Evolutionary conservation across 2,888 invertebrate species (phyloP), one percentile per base, ranked within the genome.

Genomic region (Acanthosoma haemorrhoidale): DNA sequence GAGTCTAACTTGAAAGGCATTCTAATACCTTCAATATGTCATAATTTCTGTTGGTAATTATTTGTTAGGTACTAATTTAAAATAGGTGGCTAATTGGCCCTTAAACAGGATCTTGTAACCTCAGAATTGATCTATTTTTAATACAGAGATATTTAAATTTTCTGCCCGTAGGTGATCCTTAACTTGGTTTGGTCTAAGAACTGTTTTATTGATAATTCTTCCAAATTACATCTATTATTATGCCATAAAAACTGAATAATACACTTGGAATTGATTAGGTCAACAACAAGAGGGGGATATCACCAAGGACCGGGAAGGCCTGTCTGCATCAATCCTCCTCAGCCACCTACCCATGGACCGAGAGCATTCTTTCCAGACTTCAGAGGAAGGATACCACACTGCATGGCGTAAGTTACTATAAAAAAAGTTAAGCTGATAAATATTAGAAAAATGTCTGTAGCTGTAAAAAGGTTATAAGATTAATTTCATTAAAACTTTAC

Each of bases 361-460:
- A 2, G 57, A 15, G 86, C 87, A 77, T 88, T 87, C 78, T 92
- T 91, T 77, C 92, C 92, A 0, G 92, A 92, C 74, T 86, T 86
- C 74, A 89, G 91, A 0, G 90, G 92, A 70, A 84, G 87, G 75
- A 89, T 92, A 64, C 87, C 89, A 63, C 87, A 87, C 15, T 92
- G 92, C 77, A 88, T 91, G 80, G 91, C 92, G 87, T 92, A 79
- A 83, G 87, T 84, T 68, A 63, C 60, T 61, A 61, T 16, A 34
- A 2, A 8, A 5, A 43, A 8, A 11, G 4, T 25, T n/a, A 8
- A 5, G 36, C 13, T 36, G 8, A 36, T 8, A 36, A 36, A 9
- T 36, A 36, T 36, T 36, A 9, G 8, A 36, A 36, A 36, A 36
- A 9, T 36, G 13, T 9, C 13, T 9, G 13, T 9, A 9, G 8